phyloP scores from a whole-genome alignment of 2,113 vertebrate species.

The Ceyx cyanopectus region DNA sequence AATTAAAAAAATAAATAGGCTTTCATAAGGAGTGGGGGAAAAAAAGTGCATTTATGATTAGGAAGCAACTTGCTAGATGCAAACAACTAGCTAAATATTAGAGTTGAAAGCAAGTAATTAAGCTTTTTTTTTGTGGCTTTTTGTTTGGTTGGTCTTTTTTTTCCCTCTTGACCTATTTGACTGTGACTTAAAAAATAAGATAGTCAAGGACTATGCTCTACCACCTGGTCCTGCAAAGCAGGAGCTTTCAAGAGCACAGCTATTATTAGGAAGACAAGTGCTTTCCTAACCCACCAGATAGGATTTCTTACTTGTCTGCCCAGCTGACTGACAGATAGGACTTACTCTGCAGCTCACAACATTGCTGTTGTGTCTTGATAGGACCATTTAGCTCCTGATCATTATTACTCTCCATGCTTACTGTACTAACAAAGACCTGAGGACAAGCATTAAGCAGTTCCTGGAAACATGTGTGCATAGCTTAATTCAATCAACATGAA shows the following conservation, averaged over 20 bases:
- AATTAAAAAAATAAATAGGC: neutral
- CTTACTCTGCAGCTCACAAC: neutral
- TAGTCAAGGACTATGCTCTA: neutral
- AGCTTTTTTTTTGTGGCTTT: neutral
- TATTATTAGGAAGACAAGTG: constrained; percentile 54
- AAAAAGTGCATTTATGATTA: neutral
- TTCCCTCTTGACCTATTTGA: neutral
- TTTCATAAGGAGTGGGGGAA: neutral
- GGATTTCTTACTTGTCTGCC: constrained; percentile 21
- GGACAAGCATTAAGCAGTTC: constrained; percentile 1
- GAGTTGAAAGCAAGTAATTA: neutral
- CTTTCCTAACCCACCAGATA: neutral
- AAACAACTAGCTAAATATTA: neutral
- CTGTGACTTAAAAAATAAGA: neutral
- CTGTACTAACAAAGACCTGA: neutral
- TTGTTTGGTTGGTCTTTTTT: too few relatives aligned
- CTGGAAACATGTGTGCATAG: neutral
- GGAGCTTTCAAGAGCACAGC: neutral
- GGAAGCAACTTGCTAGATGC: neutral
- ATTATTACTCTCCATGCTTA: neutral
- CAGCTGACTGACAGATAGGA: neutral
- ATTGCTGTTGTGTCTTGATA: neutral
- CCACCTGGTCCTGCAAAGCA: constrained; percentile 12
- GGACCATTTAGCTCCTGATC: neutral
- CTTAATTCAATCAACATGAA: constrained; percentile 44